phyloP scores from a whole-genome alignment of 2,888 invertebrate genomes.

The Graphium colonna region DNA sequence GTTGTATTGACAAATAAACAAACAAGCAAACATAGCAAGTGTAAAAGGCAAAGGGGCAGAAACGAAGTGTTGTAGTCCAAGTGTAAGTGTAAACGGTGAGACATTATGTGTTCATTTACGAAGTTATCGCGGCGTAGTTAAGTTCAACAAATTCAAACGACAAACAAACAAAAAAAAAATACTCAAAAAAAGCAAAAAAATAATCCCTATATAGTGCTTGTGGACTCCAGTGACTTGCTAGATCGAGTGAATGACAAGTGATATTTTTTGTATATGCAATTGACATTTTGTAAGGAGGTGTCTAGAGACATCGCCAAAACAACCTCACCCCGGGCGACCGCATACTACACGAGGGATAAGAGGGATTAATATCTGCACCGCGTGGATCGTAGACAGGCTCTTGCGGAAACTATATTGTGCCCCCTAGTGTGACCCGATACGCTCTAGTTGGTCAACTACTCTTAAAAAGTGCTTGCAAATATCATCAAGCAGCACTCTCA shows the following conservation, averaged over 20 bases:
- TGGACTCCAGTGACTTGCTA: constrained; percentile 56
- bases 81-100: constrained; percentile 33
- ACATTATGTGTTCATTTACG: constrained; percentile 63
- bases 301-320: no score
- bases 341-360: not conserved
- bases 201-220: constrained; percentile 40
- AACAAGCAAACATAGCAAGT: constrained; percentile 11
- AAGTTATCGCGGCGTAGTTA: constrained; percentile 27
- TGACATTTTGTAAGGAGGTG: constrained; percentile 37
- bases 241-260: constrained; percentile 61
- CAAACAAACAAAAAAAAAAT: no score
- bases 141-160: constrained; percentile 29
- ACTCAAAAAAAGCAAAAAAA: constrained; percentile 53
- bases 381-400: no score
- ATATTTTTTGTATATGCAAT: constrained; percentile 54
- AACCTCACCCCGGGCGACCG: no score
- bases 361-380: not conserved
- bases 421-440: not conserved
- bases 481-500: no score
- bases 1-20: constrained; percentile 17
- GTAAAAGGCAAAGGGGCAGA: not conserved
- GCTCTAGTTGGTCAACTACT: not conserved
- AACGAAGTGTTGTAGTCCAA: constrained; percentile 11
- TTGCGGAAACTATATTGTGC: no score
- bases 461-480: no score